These are phyloP conservation scores for Lasioglossum oenotherae DNA, from an alignment of 2,888 invertebrate species.

Conservation along the genomic window DNA sequence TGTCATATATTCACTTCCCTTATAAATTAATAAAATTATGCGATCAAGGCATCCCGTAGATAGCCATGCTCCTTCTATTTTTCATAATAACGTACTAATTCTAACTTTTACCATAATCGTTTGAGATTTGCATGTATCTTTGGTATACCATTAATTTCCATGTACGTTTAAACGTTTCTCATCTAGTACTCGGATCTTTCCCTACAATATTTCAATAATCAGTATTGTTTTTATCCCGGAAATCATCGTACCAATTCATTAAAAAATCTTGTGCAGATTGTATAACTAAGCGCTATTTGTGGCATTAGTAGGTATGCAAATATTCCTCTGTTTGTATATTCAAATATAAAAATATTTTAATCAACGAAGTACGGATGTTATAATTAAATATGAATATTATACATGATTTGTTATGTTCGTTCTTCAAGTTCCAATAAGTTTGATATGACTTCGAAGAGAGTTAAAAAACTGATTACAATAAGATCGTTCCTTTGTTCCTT, in stretches of 20 bases:
- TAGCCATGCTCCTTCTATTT: conserved; percentile 57
- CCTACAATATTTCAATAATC: conserved; percentile 51
- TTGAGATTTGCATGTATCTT: conserved; percentile 82
- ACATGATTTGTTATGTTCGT: conserved; percentile 58
- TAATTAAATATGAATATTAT: conserved; percentile 62
- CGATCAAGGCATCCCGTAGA: conserved; percentile 67
- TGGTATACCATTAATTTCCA: conserved; percentile 82
- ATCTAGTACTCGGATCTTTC: conserved; percentile 64
- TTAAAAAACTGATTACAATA: conserved; percentile 33
- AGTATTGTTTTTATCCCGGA: conserved; percentile 39
- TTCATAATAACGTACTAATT: conserved; percentile 54
- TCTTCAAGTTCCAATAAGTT: conserved; percentile 48
- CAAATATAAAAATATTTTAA: conserved; percentile 70
- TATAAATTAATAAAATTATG: conserved; percentile 46
- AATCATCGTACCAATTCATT: conserved; percentile 56
- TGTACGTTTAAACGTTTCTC: conserved; percentile 77
- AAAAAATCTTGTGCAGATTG: conserved; percentile 71
- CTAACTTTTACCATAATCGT: conserved; percentile 78
- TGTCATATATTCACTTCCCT: conserved; percentile 38
- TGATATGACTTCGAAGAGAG: conserved; percentile 59
- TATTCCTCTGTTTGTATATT: conserved; percentile 62
- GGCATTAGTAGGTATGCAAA: conserved; percentile 62
- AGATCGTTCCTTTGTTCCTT: conserved; percentile 40
- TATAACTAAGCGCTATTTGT: conserved; percentile 59
- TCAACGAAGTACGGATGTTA: conserved; percentile 65